Evolutionary conservation across 2,797 vertebrate genomes (phyloP).

Genomic region (Oreochromis mossambicus): DNA sequence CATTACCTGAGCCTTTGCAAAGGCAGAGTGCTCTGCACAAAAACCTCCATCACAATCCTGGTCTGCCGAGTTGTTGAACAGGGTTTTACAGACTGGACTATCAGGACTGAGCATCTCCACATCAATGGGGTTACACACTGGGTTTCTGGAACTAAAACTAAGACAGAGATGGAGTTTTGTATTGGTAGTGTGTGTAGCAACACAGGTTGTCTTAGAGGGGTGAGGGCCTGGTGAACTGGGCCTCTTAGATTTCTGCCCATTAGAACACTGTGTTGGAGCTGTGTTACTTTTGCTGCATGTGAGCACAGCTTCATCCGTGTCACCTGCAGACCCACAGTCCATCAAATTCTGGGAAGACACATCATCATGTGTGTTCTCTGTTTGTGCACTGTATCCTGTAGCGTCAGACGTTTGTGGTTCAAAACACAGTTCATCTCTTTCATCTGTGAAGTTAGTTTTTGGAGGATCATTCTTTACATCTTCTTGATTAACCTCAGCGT

Average conservation of each 20-base stretch:
- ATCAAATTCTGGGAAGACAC: slow-evolving; percentile 20
- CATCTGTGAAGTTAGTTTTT: slow-evolving; percentile 1
- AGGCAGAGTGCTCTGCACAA: slow-evolving; percentile 4
- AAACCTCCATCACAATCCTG: background rate
- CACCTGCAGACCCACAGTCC: slow-evolving; percentile 21
- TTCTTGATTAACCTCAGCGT: slow-evolving; percentile 29
- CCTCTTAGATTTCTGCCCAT: slow-evolving; percentile 55
- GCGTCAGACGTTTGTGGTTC: background rate
- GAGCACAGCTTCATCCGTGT: background rate
- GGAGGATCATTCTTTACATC: background rate
- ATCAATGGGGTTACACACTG: slow-evolving; percentile 33
- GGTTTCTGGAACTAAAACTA: slow-evolving; percentile 34
- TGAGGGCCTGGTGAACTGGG: slow-evolving; percentile 48
- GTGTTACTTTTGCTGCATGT: background rate
- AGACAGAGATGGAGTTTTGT: slow-evolving; percentile 38
- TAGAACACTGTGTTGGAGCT: slow-evolving; percentile 23
- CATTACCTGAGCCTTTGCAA: background rate
- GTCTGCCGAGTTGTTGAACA: slow-evolving; percentile 17
- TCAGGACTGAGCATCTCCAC: slow-evolving; percentile 73
- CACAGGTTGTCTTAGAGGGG: slow-evolving; percentile 32
- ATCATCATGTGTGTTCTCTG: slow-evolving; percentile 14
- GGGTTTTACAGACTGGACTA: slow-evolving; percentile 48
- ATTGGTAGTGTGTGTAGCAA: slow-evolving; percentile 17
- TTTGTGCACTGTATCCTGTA: background rate
- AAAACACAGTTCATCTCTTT: slow-evolving; percentile 23